Percentiles rank a stretch among this genome's conserved stretches.
These are phyloP conservation scores for Lontra canadensis DNA, from an alignment of 2,113 vertebrate species.

Conservation along the genomic window DNA sequence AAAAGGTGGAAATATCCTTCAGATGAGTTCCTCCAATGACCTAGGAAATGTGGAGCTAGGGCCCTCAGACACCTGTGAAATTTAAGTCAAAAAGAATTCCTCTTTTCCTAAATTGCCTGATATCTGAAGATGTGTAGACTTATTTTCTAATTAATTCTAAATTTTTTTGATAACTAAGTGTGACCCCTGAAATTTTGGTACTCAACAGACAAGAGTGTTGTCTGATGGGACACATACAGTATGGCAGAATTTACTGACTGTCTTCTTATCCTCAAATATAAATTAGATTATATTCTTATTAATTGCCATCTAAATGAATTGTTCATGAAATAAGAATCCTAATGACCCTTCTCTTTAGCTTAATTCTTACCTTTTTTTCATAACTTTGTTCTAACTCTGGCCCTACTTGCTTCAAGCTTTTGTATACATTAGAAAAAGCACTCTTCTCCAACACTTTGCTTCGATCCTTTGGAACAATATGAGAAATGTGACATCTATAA, in stretches of 20 bases:
- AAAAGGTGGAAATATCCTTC: background rate
- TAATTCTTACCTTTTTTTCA: background rate
- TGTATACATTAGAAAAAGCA: background rate
- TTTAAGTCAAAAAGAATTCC: background rate
- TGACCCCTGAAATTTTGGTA: background rate
- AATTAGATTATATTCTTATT: background rate
- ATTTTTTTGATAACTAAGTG: background rate
- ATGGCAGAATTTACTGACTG: background rate
- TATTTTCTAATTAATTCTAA: conserved; percentile 22
- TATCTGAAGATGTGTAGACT: background rate
- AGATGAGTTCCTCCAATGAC: background rate
- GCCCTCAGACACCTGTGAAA: background rate
- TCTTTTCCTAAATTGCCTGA: background rate
- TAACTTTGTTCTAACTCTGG: background rate
- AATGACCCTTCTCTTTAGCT: background rate
- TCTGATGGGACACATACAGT: background rate
- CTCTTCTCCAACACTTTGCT: background rate
- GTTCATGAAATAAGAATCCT: background rate
- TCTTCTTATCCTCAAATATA: background rate
- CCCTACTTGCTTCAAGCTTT: background rate
- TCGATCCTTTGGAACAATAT: background rate
- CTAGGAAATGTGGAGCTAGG: background rate
- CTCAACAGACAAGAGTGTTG: background rate
- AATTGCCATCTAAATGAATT: background rate
- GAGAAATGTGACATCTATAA: background rate